Base-by-base conservation (phyloP, 2,113 vertebrate species). In the Burhinus oedicnemus region DNA sequence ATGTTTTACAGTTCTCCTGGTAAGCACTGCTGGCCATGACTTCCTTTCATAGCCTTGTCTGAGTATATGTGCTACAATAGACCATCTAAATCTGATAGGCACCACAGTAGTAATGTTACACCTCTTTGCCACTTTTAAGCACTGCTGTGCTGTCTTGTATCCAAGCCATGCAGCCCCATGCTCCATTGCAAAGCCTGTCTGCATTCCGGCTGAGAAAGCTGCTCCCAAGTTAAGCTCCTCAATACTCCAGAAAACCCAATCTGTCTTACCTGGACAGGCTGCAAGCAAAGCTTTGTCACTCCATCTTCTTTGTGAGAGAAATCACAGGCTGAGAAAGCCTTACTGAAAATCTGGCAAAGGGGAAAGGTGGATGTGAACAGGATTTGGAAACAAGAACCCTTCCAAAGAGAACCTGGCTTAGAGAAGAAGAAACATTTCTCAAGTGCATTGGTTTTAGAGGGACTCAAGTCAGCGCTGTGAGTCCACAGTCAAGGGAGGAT, bases 11-110 rank as follows among this genome's bases (percentile, higher is more conserved):
- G 32, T 66, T 77, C 36, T 64, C 42, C 54, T 21, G n/a, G 71
- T 14, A 13, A 83, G 58, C 58, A 11, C 68, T 36, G 54, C 92
- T 69, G 58, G 65, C 49, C 49, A 11, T 40, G 85, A 23, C 32
- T 61, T 40, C 70, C 76, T 52, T 70, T 30, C 21, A 29, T 29
- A 47, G 70, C 34, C 54, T n/a, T 38, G 18, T 25, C 61, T 27
- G 71, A 30, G 30, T 8, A 1, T 12, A 6, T 3, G 1, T 1
- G 1, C 72, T 69, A 9, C 36, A 13, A 2, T 1, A 82, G 38
- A 29, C 49, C 60, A 9, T 23, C 32, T 58, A 62, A 51, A 71
- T 12, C 40, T 22, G 40, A n/a, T 3, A 68, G 87, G 60, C 42
- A 9, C 42, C 45, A 19, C 18, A 1, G 0, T 10, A 58, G 20